Percentiles rank a stretch among this genome's conserved stretches.
phyloP scores from a whole-genome alignment of 2,113 vertebrate species.

The Chloroceryle aenea region DNA sequence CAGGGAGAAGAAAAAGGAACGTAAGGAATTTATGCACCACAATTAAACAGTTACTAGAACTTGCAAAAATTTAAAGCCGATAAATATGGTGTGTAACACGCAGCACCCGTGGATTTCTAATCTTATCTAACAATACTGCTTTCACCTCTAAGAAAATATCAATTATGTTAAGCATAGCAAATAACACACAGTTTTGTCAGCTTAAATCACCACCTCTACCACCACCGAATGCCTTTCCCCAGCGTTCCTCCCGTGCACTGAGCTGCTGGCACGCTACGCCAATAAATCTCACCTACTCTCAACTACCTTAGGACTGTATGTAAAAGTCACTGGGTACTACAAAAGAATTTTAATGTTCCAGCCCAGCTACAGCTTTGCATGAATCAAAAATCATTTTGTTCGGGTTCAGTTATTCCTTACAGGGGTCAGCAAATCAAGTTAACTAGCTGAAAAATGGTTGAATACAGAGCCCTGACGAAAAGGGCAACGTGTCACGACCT shows the following conservation, averaged over 20 bases:
- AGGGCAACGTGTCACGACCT: background rate
- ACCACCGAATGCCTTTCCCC: background rate
- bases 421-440: background rate
- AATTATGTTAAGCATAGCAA: background rate
- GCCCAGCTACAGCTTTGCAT: background rate
- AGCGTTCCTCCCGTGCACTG: background rate
- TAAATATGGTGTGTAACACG: background rate
- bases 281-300: background rate
- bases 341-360: background rate
- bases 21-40: background rate
- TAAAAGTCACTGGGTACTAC: background rate
- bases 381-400: background rate
- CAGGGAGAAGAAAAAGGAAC: background rate
- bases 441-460: background rate
- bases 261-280: fast-evolving
- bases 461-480: background rate
- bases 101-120: background rate
- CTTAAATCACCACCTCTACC: background rate
- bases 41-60: background rate
- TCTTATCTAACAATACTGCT: background rate
- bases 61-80: background rate
- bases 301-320: background rate
- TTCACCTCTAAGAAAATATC: background rate
- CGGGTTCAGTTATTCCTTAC: background rate
- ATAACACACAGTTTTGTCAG: background rate